These are phyloP conservation scores for Trachelus stipa DNA, from an alignment of 2,888 invertebrate genomes.

Conservation along the genomic window DNA sequence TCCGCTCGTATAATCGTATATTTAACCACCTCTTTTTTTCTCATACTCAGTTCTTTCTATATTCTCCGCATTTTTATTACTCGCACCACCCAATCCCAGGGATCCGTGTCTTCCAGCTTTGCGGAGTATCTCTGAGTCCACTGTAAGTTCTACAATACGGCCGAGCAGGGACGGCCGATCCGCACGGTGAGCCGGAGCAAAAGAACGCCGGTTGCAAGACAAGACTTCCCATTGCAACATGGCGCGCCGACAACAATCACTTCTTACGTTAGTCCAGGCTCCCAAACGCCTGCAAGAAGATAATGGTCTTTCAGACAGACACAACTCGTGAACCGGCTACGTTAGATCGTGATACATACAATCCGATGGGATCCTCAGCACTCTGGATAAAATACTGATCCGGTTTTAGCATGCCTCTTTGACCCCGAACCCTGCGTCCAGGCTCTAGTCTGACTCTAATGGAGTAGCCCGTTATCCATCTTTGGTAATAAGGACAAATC, in stretches of 20 bases:
- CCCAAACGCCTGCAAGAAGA: slow-evolving; percentile 43
- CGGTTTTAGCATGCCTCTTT: neutral
- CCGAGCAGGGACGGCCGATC: neutral
- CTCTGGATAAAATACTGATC: neutral
- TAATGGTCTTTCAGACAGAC: slow-evolving; percentile 41
- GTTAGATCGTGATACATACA: neutral
- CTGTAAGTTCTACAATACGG: neutral
- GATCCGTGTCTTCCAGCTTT: neutral
- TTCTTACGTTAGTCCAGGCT: slow-evolving; percentile 53
- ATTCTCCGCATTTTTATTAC: neutral
- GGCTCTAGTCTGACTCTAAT: neutral
- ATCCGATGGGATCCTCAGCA: neutral
- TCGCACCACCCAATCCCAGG: neutral
- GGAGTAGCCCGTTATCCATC: neutral
- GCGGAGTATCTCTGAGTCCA: neutral
- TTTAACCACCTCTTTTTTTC: neutral
- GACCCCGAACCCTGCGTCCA: neutral
- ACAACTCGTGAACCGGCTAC: neutral
- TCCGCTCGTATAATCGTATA: slow-evolving; percentile 4
- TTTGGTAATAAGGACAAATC: neutral
- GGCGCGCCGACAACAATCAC: slow-evolving; percentile 61
- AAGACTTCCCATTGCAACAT: slow-evolving; percentile 66
- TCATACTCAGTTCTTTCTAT: neutral
- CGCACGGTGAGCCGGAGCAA: slow-evolving; percentile 55
- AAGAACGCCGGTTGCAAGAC: slow-evolving; percentile 56